Evolutionary conservation across 1,140 invertebrate genomes (phyloP).

Genomic region (Drosophila azteca): DNA sequence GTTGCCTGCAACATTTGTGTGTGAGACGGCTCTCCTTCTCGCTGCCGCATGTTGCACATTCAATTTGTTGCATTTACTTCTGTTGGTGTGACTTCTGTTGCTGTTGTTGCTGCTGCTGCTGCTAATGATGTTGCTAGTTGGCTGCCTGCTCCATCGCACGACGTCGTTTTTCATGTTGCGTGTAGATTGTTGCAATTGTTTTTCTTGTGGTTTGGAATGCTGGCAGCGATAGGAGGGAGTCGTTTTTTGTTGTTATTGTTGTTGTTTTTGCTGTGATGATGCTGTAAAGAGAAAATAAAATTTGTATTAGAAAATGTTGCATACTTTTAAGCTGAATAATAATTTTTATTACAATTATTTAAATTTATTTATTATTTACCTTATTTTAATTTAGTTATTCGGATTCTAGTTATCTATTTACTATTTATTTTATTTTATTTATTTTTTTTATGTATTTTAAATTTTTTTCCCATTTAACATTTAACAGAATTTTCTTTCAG

Average conservation of each 20-base stretch:
- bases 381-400: no score
- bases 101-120: slow-evolving; percentile 26
- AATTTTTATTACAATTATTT: no score
- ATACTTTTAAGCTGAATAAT: background rate
- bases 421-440: no score
- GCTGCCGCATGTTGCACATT: slow-evolving; percentile 56
- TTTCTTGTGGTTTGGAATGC: slow-evolving; percentile 21
- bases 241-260: background rate
- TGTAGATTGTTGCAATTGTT: slow-evolving; percentile 57
- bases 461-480: no score
- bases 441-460: no score
- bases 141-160: slow-evolving; percentile 78
- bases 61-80: slow-evolving; percentile 37
- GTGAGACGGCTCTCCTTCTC: slow-evolving; percentile 27
- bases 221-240: background rate
- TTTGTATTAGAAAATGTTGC: background rate
- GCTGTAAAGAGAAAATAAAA: slow-evolving; percentile 1
- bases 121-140: slow-evolving; percentile 47
- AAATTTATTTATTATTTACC: no score
- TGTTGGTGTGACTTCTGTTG: slow-evolving; percentile 19
- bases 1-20: slow-evolving; percentile 39
- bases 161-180: slow-evolving; percentile 84
- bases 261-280: slow-evolving; percentile 13
- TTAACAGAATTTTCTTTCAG: no score
- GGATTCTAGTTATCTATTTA: no score